A percentile compares a stretch with the other conserved stretches of the same genome.
Evolutionary conservation across 2,797 vertebrate species (phyloP).

Genomic region (Lemur catta): DNA sequence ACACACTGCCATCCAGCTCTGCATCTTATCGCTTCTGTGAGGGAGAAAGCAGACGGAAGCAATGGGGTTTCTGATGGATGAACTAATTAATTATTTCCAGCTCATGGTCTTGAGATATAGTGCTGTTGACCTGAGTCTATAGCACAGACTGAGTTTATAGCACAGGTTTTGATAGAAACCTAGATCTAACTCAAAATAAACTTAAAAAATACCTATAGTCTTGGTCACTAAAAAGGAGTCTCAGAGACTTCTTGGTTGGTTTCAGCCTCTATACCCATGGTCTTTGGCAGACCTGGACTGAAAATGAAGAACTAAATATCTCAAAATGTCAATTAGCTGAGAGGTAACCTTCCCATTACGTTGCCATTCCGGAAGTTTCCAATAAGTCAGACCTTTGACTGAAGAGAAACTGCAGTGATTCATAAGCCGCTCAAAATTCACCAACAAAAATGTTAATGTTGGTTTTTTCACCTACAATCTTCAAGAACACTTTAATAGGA

Average conservation of each 20-base stretch:
- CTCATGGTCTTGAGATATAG: background rate
- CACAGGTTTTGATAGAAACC: background rate
- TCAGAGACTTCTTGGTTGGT: background rate
- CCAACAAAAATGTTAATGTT: background rate
- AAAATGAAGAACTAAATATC: background rate
- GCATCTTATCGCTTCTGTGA: background rate
- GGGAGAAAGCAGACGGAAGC: background rate
- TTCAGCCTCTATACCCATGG: background rate
- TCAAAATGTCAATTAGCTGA: background rate
- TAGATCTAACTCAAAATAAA: background rate
- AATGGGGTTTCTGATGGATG: accelerated
- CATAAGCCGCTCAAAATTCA: background rate
- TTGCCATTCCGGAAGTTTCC: background rate
- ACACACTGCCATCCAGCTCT: background rate
- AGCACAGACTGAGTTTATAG: background rate
- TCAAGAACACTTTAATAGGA: background rate
- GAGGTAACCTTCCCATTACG: background rate
- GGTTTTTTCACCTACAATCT: background rate
- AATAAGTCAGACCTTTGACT: background rate
- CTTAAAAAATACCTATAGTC: background rate
- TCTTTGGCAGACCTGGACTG: background rate
- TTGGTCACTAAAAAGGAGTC: background rate
- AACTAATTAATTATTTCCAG: background rate
- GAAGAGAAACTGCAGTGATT: background rate
- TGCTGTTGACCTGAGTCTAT: background rate